Conservation (phyloP, 2,113 vertebrate species). For the Dasyprocta punctata region DNA sequence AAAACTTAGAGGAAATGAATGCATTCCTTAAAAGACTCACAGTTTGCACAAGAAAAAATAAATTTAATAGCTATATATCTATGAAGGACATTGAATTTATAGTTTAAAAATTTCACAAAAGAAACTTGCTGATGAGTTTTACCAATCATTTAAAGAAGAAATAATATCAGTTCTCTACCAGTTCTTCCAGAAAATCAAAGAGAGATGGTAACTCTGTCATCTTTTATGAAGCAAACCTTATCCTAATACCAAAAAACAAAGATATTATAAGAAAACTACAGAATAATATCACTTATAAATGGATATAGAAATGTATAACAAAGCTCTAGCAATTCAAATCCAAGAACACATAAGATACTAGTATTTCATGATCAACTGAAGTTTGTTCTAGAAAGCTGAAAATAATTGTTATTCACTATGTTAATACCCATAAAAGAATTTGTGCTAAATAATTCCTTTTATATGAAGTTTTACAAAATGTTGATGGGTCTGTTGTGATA, state of each 20-base stretch:
- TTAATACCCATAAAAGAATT: not conserved
- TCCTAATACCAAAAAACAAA: not conserved
- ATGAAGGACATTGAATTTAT: not conserved
- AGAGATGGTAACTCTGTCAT: not conserved
- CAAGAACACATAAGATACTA: not conserved
- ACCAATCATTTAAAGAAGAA: not conserved
- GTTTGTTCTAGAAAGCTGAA: not conserved
- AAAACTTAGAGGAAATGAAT: not conserved
- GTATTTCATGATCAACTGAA: not conserved
- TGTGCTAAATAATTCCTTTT: not conserved
- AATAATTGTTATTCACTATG: not conserved
- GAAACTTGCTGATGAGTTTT: conserved; percentile 17
- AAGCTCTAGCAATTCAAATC: not conserved
- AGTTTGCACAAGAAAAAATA: conserved; percentile 5
- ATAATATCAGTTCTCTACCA: not conserved
- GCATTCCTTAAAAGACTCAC: not conserved
- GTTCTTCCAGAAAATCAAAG: conserved; percentile 34
- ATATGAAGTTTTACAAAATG: not conserved
- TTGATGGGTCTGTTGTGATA: not conserved
- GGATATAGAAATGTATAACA: not conserved
- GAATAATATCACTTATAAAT: not conserved
- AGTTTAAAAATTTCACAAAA: not conserved
- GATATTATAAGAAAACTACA: not conserved
- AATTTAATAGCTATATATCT: not conserved
- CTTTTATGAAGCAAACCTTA: not conserved